These are phyloP conservation scores for Nebria brevicollis DNA, from an alignment of 2,888 invertebrate species.

Conservation along the genomic window DNA sequence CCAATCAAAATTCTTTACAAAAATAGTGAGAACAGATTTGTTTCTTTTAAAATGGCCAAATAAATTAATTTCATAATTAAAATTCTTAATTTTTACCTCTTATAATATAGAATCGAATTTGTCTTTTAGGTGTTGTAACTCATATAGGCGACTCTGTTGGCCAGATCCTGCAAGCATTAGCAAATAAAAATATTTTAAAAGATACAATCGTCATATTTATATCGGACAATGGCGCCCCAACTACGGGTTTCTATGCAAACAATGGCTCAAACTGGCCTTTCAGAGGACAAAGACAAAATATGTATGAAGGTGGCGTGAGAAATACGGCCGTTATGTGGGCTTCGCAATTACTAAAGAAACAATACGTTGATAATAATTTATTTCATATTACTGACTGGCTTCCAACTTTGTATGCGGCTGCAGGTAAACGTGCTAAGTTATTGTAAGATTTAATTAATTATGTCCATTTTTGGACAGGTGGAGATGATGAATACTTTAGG, in stretches of 20 bases:
- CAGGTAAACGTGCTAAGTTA: conserved; percentile 47
- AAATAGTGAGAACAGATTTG: no score
- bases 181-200: conserved; percentile 74
- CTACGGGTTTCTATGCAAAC: no score
- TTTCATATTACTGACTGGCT: conserved; percentile 87
- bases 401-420: conserved; percentile 71
- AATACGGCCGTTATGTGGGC: conserved; percentile 82
- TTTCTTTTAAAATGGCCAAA: no score
- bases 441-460: not conserved
- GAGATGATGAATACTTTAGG: not conserved
- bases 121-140: conserved; percentile 75
- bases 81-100: no score
- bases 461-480: not conserved
- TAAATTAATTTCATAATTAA: no score
- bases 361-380: conserved; percentile 70
- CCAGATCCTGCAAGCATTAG: conserved; percentile 75
- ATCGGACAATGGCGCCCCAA: no score
- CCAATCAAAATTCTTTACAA: no score
- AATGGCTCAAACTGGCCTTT: no score
- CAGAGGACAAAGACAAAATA: no score
- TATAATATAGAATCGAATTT: no score
- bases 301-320: no score
- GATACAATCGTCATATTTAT: no score
- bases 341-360: conserved; percentile 66
- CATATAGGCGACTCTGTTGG: conserved; percentile 88